phyloP scores from a whole-genome alignment of 2,113 vertebrate species.

The Hoplias malabaricus region DNA sequence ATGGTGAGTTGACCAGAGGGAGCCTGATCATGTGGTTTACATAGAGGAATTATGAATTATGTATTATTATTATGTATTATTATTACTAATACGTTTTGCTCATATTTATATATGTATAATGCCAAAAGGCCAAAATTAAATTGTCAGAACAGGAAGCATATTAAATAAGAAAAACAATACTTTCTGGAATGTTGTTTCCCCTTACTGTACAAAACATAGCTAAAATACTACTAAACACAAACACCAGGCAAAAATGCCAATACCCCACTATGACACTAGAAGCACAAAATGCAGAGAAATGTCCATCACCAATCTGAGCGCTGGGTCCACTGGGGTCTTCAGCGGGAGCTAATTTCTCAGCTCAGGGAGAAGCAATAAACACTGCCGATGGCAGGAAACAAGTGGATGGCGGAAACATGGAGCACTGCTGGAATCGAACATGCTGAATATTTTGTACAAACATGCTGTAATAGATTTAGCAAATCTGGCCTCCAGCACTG shows the following conservation, averaged over 20 bases:
- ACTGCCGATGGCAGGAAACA: neutral
- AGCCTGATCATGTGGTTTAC: too few species aligned
- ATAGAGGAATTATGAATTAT: too few species aligned
- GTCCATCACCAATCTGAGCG: neutral
- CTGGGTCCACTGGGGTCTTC: neutral
- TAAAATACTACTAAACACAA: neutral
- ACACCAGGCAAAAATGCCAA: neutral
- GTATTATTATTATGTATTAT: too few species aligned
- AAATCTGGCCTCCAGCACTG: neutral
- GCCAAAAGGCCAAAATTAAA: too few species aligned
- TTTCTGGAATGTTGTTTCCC: too few species aligned
- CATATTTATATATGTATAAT: too few species aligned
- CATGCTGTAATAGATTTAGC: neutral
- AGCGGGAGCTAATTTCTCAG: neutral
- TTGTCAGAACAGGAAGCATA: too few species aligned
- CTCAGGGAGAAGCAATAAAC: neutral
- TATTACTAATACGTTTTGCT: too few species aligned
- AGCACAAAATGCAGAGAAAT: neutral
- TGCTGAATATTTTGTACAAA: neutral
- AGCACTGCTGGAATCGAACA: neutral
- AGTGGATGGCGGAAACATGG: neutral
- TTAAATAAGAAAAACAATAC: too few species aligned
- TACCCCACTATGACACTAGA: neutral
- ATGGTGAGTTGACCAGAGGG: too few species aligned
- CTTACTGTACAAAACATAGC: neutral